These are phyloP conservation scores for Periophthalmus magnuspinnatus DNA, from an alignment of 2,797 vertebrate genomes.

Conservation along the genomic window DNA sequence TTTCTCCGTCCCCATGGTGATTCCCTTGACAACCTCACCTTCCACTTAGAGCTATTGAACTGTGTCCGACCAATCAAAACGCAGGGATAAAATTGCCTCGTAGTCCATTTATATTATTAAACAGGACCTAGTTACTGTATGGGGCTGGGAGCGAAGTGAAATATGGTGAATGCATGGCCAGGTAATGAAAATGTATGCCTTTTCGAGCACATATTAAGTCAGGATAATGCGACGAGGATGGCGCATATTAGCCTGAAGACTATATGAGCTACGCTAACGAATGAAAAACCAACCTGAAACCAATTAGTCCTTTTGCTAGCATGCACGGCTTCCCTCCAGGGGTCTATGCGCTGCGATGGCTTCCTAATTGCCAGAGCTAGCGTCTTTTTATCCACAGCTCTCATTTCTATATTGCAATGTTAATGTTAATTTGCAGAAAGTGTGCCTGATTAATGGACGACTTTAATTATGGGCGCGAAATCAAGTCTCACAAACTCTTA, in stretches of 20 bases:
- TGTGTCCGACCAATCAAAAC: constrained; percentile 6
- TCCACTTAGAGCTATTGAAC: constrained; percentile 11
- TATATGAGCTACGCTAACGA: constrained; percentile 40
- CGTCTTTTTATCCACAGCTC: constrained; percentile 55
- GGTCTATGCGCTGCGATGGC: constrained; percentile 64
- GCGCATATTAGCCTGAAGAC: constrained; percentile 27
- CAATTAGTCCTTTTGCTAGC: constrained; percentile 60
- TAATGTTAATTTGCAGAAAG: constrained; percentile 60
- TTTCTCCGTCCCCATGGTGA: constrained; percentile 22
- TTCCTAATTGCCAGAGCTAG: constrained; percentile 63
- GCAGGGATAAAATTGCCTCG: constrained; percentile 10
- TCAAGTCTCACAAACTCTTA: constrained; percentile 25
- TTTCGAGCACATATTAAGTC: constrained; percentile 42
- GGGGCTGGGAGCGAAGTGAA: not conserved
- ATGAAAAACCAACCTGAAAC: constrained; percentile 63
- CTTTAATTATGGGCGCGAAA: constrained; percentile 53
- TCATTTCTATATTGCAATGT: constrained; percentile 58
- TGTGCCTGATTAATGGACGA: constrained; percentile 54
- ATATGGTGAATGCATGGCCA: constrained; percentile 25
- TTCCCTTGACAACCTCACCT: constrained; percentile 6
- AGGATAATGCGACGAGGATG: constrained; percentile 39
- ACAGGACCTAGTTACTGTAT: constrained; percentile 7
- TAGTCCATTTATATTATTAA: constrained; percentile 17
- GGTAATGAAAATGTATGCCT: constrained; percentile 37
- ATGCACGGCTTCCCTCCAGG: constrained; percentile 61